phyloP scores from a whole-genome alignment of 2,888 invertebrate genomes.

The Dioctria linearis region DNA sequence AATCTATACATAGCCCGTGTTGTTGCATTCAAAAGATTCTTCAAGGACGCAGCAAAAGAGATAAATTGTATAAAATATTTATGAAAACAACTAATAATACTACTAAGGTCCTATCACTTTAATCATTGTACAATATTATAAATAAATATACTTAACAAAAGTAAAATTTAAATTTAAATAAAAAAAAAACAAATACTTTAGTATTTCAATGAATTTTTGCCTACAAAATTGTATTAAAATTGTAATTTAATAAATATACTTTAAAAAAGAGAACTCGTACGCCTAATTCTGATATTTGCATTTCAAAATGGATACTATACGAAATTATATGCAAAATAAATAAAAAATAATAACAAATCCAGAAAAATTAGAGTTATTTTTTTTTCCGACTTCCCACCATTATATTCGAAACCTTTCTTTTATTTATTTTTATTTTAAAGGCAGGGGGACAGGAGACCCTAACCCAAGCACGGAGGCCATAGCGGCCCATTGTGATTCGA shows the following conservation, averaged over 20 bases:
- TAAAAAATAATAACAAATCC: slow-evolving; percentile 37
- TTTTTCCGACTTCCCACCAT: too few species aligned
- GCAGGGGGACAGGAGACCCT: too few species aligned
- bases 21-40: slow-evolving; percentile 21
- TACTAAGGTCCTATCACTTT: slow-evolving; percentile 34
- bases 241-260: slow-evolving; percentile 24
- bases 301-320: slow-evolving; percentile 45
- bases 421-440: too few species aligned
- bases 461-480: too few species aligned
- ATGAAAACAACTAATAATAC: not conserved
- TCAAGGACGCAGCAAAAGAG: not conserved
- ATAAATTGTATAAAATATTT: not conserved
- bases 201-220: slow-evolving; percentile 43
- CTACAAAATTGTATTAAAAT: slow-evolving; percentile 42
- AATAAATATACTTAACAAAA: slow-evolving; percentile 6
- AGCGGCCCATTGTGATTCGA: too few species aligned
- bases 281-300: slow-evolving; percentile 50
- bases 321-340: slow-evolving; percentile 52
- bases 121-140: slow-evolving; percentile 46
- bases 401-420: too few species aligned
- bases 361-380: not conserved
- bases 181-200: slow-evolving; percentile 31
- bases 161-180: slow-evolving; percentile 33
- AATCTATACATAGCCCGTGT: not conserved
- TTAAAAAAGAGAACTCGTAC: slow-evolving; percentile 26